Base-by-base conservation (phyloP, 1,140 invertebrate species). In the Leptinotarsa defecta region DNA sequence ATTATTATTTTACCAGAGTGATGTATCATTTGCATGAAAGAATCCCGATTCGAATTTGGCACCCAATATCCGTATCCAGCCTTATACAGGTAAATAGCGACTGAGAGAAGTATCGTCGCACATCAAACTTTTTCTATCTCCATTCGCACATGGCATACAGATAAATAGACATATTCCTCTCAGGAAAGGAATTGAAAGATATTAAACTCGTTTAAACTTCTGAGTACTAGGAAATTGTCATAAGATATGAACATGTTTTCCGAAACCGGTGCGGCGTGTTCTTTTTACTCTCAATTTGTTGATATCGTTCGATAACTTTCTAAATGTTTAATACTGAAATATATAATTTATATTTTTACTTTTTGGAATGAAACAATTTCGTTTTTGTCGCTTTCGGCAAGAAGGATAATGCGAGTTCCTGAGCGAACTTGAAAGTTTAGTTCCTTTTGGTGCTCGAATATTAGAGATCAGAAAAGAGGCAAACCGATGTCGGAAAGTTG, bases 271-370 rank as follows among this genome's bases (percentile, higher is more conserved):
- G 17, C 11, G 20, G 22, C 11, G 20, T 65, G 20, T 65, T 24
- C 27, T 65, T 65, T 22, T 34, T 65, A 19, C 52, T n/a, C n/a
- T 57, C 52, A 17, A 57, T 57, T 57, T 19, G 52, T 0, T 57
- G 52, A 57, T 65, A 65, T 65, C n/a, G 64, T 34, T 65, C 64
- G 20, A 34, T 27, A 65, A 34, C 27, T 65, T 65, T 65, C 22
- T 65, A 22, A 24, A 65, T 65, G 64, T 65, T 24, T 34, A 34
- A 65, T 34, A 65, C 64, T 17, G 27, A 22, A 20, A 65, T 17
- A 65, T 65, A 65, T 27, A 24, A 65, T 65, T 65, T 65, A 65
- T 65, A 65, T 65, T 65, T 27, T 65, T 65, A 65, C 64, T 65
- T 65, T 65, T 34, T 24, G 64, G 27, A 65, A 65, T 22, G 64